Evolutionary conservation across 2,888 invertebrate genomes (phyloP).

Genomic region (Orchesellides sinensis): DNA sequence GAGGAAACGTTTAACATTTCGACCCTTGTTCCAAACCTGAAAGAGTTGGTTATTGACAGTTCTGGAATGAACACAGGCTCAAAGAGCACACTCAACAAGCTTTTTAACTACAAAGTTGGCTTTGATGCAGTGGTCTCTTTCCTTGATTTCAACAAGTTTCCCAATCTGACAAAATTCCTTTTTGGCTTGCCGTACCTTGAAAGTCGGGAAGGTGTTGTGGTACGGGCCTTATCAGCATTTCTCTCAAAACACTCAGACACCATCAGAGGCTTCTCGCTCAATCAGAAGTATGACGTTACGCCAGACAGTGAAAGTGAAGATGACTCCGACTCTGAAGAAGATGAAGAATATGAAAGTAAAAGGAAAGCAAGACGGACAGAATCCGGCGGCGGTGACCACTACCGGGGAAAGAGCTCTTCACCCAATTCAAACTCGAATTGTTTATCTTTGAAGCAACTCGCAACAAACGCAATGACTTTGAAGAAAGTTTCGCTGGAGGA

Average conservation of each 20-base stretch:
- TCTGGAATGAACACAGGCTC: conserved; percentile 22
- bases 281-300: conserved; percentile 29
- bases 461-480: conserved; percentile 6
- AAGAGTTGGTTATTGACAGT: conserved; percentile 40
- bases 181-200: conserved; percentile 26
- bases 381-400: conserved; percentile 12
- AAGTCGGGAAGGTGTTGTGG: conserved; percentile 17
- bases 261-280: conserved; percentile 9
- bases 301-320: not conserved
- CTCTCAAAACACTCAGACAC: conserved; percentile 27
- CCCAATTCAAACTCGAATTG: not conserved
- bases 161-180: conserved; percentile 13
- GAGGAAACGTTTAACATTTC: not conserved
- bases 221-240: conserved; percentile 5
- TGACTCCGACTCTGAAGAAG: not conserved
- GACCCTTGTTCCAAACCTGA: not conserved
- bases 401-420: not conserved
- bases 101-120: not conserved
- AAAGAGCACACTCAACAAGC: not conserved
- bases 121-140: not conserved
- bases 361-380: too few relatives aligned
- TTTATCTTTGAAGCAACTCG: conserved; percentile 30
- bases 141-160: conserved; percentile 8
- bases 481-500: conserved; percentile 29
- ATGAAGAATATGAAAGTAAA: not conserved